Evolutionary conservation across 2,797 vertebrate species (phyloP).

Genomic region (Gobio occitaniae): DNA sequence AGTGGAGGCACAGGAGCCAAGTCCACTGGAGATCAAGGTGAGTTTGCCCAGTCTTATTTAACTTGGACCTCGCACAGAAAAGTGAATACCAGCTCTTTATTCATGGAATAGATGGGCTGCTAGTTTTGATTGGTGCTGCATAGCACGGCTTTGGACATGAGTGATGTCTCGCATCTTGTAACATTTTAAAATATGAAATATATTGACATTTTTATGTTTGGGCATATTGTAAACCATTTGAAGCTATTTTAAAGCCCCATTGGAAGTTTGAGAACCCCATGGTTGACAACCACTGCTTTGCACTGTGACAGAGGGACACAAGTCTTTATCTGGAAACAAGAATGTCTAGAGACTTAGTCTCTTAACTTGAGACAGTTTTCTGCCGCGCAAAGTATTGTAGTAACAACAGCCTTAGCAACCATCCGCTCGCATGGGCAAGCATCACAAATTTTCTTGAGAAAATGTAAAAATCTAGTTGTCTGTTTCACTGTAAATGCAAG

Average conservation of each 20-base stretch:
- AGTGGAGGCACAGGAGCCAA: constrained; percentile 94
- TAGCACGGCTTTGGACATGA: not conserved
- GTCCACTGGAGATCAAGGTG: constrained; percentile 79
- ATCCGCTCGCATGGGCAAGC: not conserved
- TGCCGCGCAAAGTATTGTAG: not conserved
- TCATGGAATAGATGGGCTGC: not conserved
- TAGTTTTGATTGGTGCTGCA: not conserved
- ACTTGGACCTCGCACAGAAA: too few relatives aligned
- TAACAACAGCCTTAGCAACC: not conserved
- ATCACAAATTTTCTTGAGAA: not conserved
- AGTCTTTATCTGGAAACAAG: not conserved
- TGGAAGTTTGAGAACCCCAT: not conserved
- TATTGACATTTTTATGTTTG: too few relatives aligned
- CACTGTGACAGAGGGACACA: not conserved
- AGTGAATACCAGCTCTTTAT: not conserved
- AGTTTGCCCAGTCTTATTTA: not conserved
- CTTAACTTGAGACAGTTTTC: not conserved
- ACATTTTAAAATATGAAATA: not conserved
- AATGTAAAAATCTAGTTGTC: not conserved
- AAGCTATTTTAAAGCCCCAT: not conserved
- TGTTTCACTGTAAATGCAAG: not conserved
- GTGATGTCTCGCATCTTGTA: not conserved
- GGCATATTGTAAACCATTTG: not conserved
- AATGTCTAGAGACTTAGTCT: not conserved
- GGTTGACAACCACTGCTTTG: not conserved